Evolutionary conservation across 2,797 vertebrate species (phyloP).

Genomic region (Microctenopoma steveboyesi): DNA sequence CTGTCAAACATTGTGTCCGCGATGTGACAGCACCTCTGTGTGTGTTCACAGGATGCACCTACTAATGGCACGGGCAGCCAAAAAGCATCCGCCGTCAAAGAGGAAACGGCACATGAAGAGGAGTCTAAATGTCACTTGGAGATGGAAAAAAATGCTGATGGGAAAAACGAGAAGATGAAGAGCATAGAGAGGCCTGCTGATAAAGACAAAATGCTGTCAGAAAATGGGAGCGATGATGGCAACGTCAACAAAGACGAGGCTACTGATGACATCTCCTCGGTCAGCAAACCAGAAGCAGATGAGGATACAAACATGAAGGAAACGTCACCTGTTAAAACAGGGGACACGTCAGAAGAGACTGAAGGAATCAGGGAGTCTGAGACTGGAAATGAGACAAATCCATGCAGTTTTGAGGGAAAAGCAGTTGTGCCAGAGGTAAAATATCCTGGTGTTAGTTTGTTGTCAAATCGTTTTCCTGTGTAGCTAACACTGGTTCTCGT

Average conservation of each 20-base stretch:
- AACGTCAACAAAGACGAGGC: not conserved
- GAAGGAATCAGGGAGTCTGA: rapidly evolving
- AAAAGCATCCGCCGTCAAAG: conserved; percentile 24
- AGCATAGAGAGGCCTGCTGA: not conserved
- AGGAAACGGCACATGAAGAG: not conserved
- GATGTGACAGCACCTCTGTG: not conserved
- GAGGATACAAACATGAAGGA: not conserved
- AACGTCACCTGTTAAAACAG: not conserved
- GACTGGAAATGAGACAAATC: conserved; percentile 5
- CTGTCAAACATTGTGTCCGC: not conserved
- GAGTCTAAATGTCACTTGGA: not conserved
- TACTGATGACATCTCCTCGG: not conserved
- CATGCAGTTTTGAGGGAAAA: not conserved
- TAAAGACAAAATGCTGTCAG: conserved; percentile 10
- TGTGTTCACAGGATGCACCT: conserved; percentile 36
- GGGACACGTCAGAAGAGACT: conserved; percentile 8
- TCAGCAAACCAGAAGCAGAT: conserved; percentile 1
- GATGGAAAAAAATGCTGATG: rapidly evolving
- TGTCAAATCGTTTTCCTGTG: not conserved
- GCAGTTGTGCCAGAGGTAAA: conserved; percentile 45
- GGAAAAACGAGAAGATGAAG: not conserved
- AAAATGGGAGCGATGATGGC: not conserved
- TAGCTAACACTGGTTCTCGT: not conserved
- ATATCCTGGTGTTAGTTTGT: not conserved
- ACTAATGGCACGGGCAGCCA: conserved; percentile 31